Base-by-base conservation (phyloP, 2,888 invertebrate genomes). In the Argyresthia goedartella region DNA sequence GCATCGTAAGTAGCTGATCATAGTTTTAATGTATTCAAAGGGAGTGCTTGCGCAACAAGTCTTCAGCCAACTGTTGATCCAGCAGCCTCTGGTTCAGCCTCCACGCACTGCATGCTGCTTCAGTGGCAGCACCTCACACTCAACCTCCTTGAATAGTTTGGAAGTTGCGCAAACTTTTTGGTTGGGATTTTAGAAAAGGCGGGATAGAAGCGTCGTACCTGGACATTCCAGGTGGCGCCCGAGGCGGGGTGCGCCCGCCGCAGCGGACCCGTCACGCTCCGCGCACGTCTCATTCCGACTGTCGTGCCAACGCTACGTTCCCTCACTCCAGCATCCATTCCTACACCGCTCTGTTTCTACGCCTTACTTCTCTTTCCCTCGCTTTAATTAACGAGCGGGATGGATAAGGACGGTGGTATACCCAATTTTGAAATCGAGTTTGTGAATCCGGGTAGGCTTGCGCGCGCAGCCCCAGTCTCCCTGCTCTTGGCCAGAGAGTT, bases 221-320 rank as follows among this genome's bases (percentile, higher is more conserved):
- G 92, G 61, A 94, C 94, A 72, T 94, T 94, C 94, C 94, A 94
- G 78, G 94, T 92, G 65, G 94, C 93, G 57, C 94, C 94, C 58
- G 94, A 92, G 61, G 92, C 92, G 58, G 92, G 92, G 85, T 92
- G 91, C 58, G 92, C 92, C 55, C 92, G 88, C 62, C 92, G 87
- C 65, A 91, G 77, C 63, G 90, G 90, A 60, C 90, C 90, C 55
- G 86, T 81, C 62, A 87, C 87, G 69, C 87, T 87, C 68, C 85
- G 76, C 67, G 82, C 87, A 67, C 86, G 84, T 65, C 71, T 71
- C 84, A 85, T 86, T 67, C 66, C 72, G 76, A 84, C 86, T 82
- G 81, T 71, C 76, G 36, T 51, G 42, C 47, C 59, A 60, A 58
- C 61, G 56, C 56, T 59, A 9, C 39, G 39, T n/a, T 11, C 10